Base-by-base conservation (phyloP, 2,797 vertebrate species). In the Avahi laniger region DNA sequence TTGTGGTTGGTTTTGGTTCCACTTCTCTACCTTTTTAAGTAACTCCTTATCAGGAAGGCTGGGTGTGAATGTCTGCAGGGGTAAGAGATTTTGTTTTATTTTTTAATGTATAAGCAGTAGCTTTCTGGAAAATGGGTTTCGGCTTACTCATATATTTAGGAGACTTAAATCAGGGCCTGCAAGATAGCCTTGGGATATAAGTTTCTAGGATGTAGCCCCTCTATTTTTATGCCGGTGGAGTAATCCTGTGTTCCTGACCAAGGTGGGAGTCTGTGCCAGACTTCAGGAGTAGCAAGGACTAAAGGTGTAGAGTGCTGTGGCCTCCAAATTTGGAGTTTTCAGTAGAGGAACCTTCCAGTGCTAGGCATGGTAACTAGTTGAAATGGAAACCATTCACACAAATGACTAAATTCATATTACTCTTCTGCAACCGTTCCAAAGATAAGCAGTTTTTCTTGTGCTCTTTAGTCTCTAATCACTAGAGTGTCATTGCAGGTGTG, bases 1-100 rank as follows among this genome's bases (percentile, higher is more conserved):
- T 24, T 91, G 83, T 67, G 88, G n/a, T 46, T 84, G 78, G 50
- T 95, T 93, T 95, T 96, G 76, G 70, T 96, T 97, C 95, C 30
- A n/a, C 63, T 96, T 97, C 59, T 82, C 43, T 57, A 12, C 67
- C 22, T 89, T 82, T 90, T 61, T 22, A 22, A 48, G 54, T 87
- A 92, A 35, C 13, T 75, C 48, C 69, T 92, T 81, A 18, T 76
- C 52, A 26, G 35, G 54, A 73, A 80, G 4, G 2, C 61, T 61
- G 67, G 67, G 65, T 72, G 17, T 65, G 48, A 92, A 24, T 28
- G 24, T 79, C 50, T 79, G 10, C 4, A 33, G 48, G 59, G 41
- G 43, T 1, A 30, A 69, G 76, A 75, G 41, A 20, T 4, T 2
- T 22, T 73, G 33, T 83, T 89, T 43, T 54, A 24, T 26, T 57